A percentile compares a stretch with the other conserved stretches of the same genome.
Conservation (phyloP, 2,797 vertebrate species). For the Pelodytes ibericus region DNA sequence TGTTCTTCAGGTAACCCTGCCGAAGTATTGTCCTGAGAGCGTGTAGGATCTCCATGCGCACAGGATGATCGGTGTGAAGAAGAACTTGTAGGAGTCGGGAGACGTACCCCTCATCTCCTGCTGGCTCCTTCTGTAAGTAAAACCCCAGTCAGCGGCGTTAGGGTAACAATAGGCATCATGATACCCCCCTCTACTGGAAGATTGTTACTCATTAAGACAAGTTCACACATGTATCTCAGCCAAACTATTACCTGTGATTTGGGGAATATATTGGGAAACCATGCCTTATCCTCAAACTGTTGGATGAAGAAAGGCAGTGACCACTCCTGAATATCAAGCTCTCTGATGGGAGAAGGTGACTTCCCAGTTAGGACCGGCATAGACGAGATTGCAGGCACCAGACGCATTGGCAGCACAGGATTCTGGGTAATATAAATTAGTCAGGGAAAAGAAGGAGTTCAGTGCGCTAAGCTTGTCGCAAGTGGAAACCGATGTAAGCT, state of each 20-base stretch:
- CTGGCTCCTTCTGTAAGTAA: too few species aligned
- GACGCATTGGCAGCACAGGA: not conserved
- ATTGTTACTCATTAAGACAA: too few species aligned
- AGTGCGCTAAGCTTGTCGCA: too few species aligned
- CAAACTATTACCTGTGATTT: not conserved
- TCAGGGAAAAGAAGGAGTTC: too few species aligned
- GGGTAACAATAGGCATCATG: not conserved
- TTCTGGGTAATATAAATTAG: too few species aligned
- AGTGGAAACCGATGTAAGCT: too few species aligned
- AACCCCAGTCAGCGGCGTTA: too few species aligned
- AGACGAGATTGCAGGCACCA: not conserved
- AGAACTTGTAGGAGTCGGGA: not conserved
- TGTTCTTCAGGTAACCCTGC: not conserved
- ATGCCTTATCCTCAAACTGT: conserved; percentile 15
- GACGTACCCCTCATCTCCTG: not conserved
- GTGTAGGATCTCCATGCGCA: not conserved
- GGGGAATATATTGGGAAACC: conserved; percentile 2
- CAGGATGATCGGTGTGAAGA: not conserved
- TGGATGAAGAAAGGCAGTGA: not conserved
- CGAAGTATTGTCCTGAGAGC: not conserved
- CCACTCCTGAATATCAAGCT: not conserved
- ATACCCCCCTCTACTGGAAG: too few species aligned
- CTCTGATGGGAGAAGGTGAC: not conserved
- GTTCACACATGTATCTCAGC: too few species aligned
- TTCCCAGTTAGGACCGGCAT: not conserved